Evolutionary conservation across 2,113 vertebrate genomes (phyloP).

Genomic region (Rafetus swinhoei): DNA sequence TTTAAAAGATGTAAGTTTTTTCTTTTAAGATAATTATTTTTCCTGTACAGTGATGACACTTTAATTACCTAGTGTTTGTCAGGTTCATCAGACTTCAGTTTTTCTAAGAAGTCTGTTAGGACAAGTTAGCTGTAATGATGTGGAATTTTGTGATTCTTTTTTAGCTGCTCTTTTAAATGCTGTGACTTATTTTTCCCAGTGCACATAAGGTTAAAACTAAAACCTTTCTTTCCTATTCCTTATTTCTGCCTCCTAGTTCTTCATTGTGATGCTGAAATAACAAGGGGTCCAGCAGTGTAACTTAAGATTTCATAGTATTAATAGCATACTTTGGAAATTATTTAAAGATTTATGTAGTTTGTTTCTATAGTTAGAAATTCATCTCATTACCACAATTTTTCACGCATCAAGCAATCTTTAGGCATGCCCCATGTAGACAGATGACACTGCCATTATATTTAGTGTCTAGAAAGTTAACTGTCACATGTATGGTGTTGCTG

Average conservation of each 20-base stretch:
- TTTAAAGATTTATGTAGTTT: not conserved
- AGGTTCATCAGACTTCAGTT: not conserved
- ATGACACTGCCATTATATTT: not conserved
- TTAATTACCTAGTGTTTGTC: not conserved
- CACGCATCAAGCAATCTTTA: not conserved
- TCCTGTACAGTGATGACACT: not conserved
- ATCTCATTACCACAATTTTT: not conserved
- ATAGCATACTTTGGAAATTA: not conserved
- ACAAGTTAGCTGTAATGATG: not conserved
- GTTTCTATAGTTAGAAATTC: not conserved
- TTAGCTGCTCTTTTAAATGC: not conserved
- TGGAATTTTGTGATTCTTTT: not conserved
- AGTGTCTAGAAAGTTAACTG: not conserved
- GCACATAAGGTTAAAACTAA: not conserved
- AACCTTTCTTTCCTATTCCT: not conserved
- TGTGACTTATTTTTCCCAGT: not conserved
- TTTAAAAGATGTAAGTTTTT: conserved; percentile 89
- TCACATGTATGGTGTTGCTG: not conserved
- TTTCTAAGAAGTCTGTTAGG: not conserved
- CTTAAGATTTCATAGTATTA: not conserved
- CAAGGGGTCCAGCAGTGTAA: not conserved
- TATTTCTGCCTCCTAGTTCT: not conserved
- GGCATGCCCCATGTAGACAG: not conserved
- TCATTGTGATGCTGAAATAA: conserved; percentile 7
- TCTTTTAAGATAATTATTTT: not conserved